Percentiles rank a stretch among this genome's conserved stretches.
phyloP scores from a whole-genome alignment of 1,140 invertebrate species.

The Drosophila lowei region DNA sequence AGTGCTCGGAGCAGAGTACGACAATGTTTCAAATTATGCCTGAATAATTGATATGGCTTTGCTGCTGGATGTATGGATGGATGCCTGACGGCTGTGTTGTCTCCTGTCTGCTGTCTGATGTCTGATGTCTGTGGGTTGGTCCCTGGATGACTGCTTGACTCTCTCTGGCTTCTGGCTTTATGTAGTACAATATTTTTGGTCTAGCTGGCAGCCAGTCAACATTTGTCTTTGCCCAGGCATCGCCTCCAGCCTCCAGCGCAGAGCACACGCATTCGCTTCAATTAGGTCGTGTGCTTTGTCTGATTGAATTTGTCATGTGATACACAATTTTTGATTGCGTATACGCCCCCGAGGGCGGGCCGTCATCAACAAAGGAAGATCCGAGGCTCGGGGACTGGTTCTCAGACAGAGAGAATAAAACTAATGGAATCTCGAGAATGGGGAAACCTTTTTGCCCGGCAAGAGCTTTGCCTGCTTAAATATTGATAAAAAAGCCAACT shows the following conservation, averaged over 20 bases:
- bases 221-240: slow-evolving; percentile 30
- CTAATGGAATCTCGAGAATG: slow-evolving; percentile 51
- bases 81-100: no score
- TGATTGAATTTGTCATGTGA: slow-evolving; percentile 80
- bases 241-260: slow-evolving; percentile 34
- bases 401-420: slow-evolving; percentile 11
- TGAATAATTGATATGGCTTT: slow-evolving; percentile 76
- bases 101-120: slow-evolving; percentile 41
- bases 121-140: slow-evolving; percentile 34
- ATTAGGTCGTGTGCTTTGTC: slow-evolving; percentile 72
- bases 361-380: slow-evolving; percentile 32
- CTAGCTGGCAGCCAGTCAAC: slow-evolving; percentile 43
- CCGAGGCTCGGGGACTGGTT: neutral
- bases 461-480: slow-evolving; percentile 53
- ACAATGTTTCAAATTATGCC: slow-evolving; percentile 73
- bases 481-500: slow-evolving; percentile 63
- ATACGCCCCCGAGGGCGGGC: slow-evolving; percentile 52
- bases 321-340: slow-evolving; percentile 77
- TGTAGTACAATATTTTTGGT: slow-evolving; percentile 26
- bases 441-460: slow-evolving; percentile 6
- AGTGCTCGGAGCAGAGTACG: slow-evolving; percentile 20
- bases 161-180: slow-evolving; percentile 24
- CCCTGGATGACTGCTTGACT: neutral
- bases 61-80: neutral
- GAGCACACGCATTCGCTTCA: slow-evolving; percentile 45